phyloP scores from a whole-genome alignment of 1,140 invertebrate species.

The Tribolium castaneum region DNA sequence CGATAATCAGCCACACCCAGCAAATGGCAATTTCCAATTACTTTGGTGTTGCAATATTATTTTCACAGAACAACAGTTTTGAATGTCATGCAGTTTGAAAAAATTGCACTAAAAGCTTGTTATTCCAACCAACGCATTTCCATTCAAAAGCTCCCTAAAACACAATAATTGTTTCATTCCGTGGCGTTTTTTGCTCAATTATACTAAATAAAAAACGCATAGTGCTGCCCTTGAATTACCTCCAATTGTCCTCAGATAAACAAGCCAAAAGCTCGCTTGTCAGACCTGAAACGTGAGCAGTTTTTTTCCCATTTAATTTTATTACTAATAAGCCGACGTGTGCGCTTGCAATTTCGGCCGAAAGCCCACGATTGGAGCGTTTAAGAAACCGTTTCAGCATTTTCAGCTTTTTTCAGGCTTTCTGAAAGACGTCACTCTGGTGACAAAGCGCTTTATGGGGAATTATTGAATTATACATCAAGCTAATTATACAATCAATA shows the following conservation, averaged over 20 bases:
- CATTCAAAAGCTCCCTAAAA: no score
- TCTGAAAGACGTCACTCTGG: not conserved
- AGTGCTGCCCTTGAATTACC: no score
- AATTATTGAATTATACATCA: slow-evolving; percentile 2
- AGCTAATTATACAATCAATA: slow-evolving; percentile 24
- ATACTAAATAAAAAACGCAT: no score
- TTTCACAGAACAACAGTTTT: not conserved
- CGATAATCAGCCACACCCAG: slow-evolving; percentile 2
- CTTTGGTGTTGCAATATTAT: not conserved
- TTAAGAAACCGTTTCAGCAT: not conserved
- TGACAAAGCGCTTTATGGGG: not conserved
- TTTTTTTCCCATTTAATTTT: slow-evolving; percentile 12
- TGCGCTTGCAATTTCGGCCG: not conserved
- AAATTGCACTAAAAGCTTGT: no score
- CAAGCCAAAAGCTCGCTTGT: no score
- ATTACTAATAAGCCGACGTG: slow-evolving; percentile 5
- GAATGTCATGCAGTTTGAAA: no score
- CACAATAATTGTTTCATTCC: no score
- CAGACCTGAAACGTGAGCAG: not conserved
- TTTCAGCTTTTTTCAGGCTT: no score
- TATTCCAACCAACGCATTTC: no score
- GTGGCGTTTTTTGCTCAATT: no score
- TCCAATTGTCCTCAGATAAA: no score
- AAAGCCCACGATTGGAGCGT: not conserved
- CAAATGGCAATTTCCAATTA: not conserved